These are phyloP conservation scores for Sebastes minor DNA, from an alignment of 2,797 vertebrate genomes.

Conservation along the genomic window DNA sequence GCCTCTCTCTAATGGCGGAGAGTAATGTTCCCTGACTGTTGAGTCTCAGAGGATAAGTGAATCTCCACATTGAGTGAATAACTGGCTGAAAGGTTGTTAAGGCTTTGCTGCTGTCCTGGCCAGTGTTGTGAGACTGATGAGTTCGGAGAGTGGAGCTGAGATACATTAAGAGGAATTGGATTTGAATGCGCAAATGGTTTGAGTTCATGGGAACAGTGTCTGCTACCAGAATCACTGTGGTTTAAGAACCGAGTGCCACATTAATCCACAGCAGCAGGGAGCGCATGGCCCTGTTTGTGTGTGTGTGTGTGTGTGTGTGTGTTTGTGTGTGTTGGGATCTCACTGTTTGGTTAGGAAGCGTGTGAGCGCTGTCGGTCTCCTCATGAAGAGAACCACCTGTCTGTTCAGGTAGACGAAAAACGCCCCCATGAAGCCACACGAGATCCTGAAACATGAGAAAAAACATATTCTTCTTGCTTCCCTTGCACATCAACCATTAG, in stretches of 20 bases:
- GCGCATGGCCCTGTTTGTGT: background rate
- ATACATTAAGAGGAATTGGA: constrained; percentile 60
- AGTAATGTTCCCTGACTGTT: constrained; percentile 71
- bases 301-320: constrained; percentile 10
- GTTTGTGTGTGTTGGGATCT: constrained; percentile 61
- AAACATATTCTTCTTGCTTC: background rate
- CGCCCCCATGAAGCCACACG: constrained; percentile 94
- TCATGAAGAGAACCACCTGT: constrained; percentile 94
- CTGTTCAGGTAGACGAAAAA: constrained; percentile 98
- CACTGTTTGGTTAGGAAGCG: constrained; percentile 94
- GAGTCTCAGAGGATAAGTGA: constrained; percentile 68
- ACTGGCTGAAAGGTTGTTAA: constrained; percentile 66
- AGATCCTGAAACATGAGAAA: constrained; percentile 82
- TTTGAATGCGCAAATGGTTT: constrained; percentile 47
- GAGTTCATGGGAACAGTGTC: constrained; percentile 26
- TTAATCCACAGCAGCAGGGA: background rate
- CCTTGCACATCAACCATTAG: background rate
- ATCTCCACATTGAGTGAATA: constrained; percentile 66
- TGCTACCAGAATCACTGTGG: constrained; percentile 6
- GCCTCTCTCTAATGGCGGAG: constrained; percentile 47
- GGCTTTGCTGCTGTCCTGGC: constrained; percentile 48
- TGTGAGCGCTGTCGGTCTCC: constrained; percentile 86
- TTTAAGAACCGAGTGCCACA: background rate
- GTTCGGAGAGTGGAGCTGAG: constrained; percentile 54
- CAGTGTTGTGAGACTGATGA: constrained; percentile 70